A percentile compares a stretch with the other conserved stretches of the same genome.
phyloP scores from a whole-genome alignment of 2,113 vertebrate genomes.

The Rhinolophus sinicus region DNA sequence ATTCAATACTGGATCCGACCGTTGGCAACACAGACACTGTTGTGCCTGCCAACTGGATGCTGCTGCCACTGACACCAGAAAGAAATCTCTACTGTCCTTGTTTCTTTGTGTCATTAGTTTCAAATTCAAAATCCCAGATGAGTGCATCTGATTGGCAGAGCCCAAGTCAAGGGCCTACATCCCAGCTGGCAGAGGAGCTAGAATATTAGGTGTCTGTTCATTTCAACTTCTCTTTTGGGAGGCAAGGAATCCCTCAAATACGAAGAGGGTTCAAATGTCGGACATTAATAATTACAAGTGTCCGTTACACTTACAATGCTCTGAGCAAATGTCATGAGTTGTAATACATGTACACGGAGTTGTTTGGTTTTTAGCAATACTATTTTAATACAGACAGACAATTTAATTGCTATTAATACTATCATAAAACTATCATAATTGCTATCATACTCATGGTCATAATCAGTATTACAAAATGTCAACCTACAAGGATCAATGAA shows the following conservation, averaged over 20 bases:
- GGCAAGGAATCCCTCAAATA: background rate
- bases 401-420: background rate
- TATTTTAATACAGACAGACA: background rate
- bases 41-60: constrained; percentile 61
- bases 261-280: background rate
- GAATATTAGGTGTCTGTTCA: constrained; percentile 10
- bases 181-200: constrained; percentile 42
- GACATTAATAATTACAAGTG: background rate
- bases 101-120: constrained; percentile 74
- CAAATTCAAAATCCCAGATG: constrained; percentile 67
- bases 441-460: background rate
- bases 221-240: background rate
- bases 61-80: constrained; percentile 53
- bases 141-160: constrained; percentile 75
- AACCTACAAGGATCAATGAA: background rate
- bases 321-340: background rate
- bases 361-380: background rate
- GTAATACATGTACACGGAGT: background rate
- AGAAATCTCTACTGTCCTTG: constrained; percentile 60
- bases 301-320: background rate
- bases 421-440: background rate
- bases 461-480: background rate
- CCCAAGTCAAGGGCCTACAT: constrained; percentile 25
- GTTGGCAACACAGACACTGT: constrained; percentile 36
- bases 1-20: background rate